Evolutionary conservation across 2,888 invertebrate species (phyloP).

Genomic region (Gortyna flavago): DNA sequence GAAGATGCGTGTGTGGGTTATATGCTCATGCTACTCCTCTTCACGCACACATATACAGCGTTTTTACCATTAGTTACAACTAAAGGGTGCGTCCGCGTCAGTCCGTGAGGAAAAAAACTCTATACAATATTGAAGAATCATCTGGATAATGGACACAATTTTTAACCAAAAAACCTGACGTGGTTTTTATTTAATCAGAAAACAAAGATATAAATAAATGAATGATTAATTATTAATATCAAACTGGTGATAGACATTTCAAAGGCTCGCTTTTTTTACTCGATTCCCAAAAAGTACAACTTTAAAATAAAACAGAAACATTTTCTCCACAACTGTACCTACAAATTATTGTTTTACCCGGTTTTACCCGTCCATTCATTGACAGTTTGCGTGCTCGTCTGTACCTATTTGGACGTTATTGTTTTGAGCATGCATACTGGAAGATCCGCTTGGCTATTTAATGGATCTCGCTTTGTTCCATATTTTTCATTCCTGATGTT

Average conservation of each 20-base stretch:
- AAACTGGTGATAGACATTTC: neutral
- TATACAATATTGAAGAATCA: neutral
- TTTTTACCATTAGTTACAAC: too few species aligned
- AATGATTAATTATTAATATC: neutral
- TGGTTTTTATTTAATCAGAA: neutral
- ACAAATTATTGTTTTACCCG: constrained; percentile 54
- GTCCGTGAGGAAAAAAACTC: too few species aligned
- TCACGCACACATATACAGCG: too few species aligned
- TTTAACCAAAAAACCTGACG: neutral
- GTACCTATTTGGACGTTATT: constrained; percentile 48
- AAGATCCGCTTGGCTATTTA: constrained; percentile 55
- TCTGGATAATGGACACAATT: too few species aligned
- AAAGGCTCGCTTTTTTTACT: neutral
- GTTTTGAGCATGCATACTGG: constrained; percentile 48
- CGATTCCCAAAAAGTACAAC: neutral
- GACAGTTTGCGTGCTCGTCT: constrained; percentile 44
- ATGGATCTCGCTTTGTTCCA: constrained; percentile 30
- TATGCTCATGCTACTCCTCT: too few species aligned
- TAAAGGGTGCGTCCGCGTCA: too few species aligned
- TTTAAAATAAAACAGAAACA: neutral
- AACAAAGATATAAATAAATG: too few species aligned
- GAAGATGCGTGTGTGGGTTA: too few species aligned
- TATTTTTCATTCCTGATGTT: constrained; percentile 50
- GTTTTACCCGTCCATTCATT: constrained; percentile 53
- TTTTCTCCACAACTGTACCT: constrained; percentile 42